Conservation (phyloP, 2,797 vertebrate genomes). For the Lutjanus argentimaculatus region DNA sequence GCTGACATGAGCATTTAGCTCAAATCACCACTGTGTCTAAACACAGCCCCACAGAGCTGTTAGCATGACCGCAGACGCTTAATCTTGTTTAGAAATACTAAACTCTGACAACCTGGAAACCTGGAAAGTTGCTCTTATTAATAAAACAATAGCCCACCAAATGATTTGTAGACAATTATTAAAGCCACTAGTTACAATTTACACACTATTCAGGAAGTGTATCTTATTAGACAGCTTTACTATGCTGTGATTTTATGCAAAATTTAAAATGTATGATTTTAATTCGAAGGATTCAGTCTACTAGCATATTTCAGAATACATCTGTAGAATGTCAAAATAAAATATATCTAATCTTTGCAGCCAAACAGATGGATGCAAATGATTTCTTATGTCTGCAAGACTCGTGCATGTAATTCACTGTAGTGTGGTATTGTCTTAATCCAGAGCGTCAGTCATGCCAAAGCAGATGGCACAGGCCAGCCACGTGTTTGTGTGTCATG, state of each 20-base stretch:
- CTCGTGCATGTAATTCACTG: conserved; percentile 9
- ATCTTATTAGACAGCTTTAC: neutral
- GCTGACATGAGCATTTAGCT: neutral
- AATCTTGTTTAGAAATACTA: neutral
- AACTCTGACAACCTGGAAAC: conserved; percentile 3
- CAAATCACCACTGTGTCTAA: no score
- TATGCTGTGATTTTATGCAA: neutral
- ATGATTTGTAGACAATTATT: neutral
- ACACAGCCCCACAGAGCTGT: neutral
- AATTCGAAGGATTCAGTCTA: neutral
- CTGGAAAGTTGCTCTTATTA: neutral
- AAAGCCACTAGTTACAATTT: neutral
- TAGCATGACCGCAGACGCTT: neutral
- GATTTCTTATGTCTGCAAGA: neutral
- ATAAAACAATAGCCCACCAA: neutral
- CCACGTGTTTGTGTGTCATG: conserved; percentile 39
- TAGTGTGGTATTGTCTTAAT: conserved; percentile 39
- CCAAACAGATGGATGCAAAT: neutral
- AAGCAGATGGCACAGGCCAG: conserved; percentile 39
- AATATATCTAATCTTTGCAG: neutral
- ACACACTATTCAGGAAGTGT: no score
- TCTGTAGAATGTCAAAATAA: neutral
- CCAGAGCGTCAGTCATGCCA: conserved; percentile 17
- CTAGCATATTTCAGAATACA: neutral
- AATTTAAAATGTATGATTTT: neutral